phyloP scores from a whole-genome alignment of 2,888 invertebrate species.

The Melinaea marsaeus region DNA sequence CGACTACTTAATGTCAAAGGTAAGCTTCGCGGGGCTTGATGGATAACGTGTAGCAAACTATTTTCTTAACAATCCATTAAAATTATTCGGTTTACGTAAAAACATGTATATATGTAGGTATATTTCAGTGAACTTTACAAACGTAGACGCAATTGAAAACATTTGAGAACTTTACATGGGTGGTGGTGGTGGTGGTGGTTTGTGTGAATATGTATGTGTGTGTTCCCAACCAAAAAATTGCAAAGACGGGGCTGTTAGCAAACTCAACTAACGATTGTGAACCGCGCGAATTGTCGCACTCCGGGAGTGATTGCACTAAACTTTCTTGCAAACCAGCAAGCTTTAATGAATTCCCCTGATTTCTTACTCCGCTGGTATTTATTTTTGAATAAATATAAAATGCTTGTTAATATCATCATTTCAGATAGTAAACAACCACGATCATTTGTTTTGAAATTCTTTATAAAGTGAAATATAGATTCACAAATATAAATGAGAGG shows the following conservation, averaged over 20 bases:
- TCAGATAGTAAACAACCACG: too few relatives aligned
- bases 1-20: slow-evolving; percentile 29
- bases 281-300: slow-evolving; percentile 24
- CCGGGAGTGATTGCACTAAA: slow-evolving; percentile 28
- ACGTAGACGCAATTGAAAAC: slow-evolving; percentile 41
- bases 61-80: neutral
- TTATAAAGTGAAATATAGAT: too few relatives aligned
- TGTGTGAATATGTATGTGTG: too few relatives aligned
- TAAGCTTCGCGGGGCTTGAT: slow-evolving; percentile 20
- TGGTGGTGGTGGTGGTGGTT: slow-evolving; percentile 24
- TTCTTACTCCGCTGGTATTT: neutral
- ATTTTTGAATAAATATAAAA: too few relatives aligned
- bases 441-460: too few relatives aligned
- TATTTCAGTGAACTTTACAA: slow-evolving; percentile 7
- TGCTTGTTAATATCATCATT: too few relatives aligned
- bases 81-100: neutral
- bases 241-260: slow-evolving; percentile 49
- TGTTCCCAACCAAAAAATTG: slow-evolving; percentile 51
- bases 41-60: slow-evolving; percentile 19
- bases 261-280: slow-evolving; percentile 56
- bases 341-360: slow-evolving; percentile 1
- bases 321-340: slow-evolving; percentile 22
- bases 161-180: slow-evolving; percentile 48
- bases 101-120: neutral
- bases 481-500: too few relatives aligned